Conservation (phyloP, 2,113 vertebrate genomes). For the Poeciliopsis occidentalis region DNA sequence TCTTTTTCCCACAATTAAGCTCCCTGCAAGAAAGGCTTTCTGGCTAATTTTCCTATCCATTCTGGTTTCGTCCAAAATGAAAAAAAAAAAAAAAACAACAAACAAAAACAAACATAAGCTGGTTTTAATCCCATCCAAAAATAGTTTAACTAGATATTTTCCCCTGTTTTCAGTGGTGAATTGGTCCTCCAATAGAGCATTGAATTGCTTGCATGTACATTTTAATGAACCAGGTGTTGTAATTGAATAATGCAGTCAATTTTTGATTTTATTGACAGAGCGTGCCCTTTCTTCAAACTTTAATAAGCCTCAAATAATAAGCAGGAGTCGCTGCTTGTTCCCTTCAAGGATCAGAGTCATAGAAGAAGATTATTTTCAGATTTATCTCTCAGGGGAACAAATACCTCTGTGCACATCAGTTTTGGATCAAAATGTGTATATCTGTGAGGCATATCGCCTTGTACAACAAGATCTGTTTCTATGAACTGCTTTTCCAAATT, state of each 20-base stretch:
- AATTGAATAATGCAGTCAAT: background rate
- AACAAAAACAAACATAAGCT: background rate
- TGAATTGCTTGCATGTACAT: background rate
- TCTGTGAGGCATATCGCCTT: background rate
- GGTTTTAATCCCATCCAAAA: background rate
- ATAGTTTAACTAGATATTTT: background rate
- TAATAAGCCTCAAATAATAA: conserved; percentile 11
- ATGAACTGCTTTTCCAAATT: conserved; percentile 1
- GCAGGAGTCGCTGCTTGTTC: background rate
- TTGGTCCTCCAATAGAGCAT: background rate
- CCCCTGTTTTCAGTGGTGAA: background rate
- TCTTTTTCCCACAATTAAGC: background rate
- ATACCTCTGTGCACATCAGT: conserved; percentile 14
- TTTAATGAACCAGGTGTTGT: background rate
- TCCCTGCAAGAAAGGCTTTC: background rate
- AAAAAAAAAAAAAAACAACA: background rate
- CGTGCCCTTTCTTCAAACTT: background rate
- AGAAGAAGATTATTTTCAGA: conserved; percentile 20
- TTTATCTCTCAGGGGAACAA: conserved; percentile 24
- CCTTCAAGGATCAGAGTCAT: conserved; percentile 10
- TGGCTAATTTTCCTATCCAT: background rate
- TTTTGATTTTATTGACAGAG: background rate
- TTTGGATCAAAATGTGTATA: background rate
- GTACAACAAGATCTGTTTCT: background rate
- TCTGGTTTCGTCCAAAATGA: background rate